These are phyloP conservation scores for Nomada ferruginata DNA, from an alignment of 2,888 invertebrate genomes.

Conservation along the genomic window DNA sequence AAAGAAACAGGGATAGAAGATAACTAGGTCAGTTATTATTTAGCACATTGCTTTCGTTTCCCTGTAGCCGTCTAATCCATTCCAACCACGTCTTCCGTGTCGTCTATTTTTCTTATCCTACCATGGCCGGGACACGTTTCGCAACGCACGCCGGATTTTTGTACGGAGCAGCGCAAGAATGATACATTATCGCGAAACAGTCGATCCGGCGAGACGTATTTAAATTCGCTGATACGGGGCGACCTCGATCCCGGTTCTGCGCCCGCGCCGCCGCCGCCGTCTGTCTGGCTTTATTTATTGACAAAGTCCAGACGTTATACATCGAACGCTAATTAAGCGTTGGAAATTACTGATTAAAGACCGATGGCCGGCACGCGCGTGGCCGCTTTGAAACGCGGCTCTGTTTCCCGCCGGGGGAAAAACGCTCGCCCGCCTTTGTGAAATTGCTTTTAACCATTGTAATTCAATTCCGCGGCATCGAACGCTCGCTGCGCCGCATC, in stretches of 20 bases:
- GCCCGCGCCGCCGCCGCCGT: neutral
- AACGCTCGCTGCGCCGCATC: neutral
- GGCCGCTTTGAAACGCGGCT: constrained; percentile 19
- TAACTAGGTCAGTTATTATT: too few species aligned
- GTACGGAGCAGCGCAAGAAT: constrained; percentile 13
- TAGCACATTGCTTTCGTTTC: too few species aligned
- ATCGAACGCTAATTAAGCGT: constrained; percentile 59
- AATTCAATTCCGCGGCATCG: constrained; percentile 30
- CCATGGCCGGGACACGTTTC: neutral
- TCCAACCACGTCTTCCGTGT: neutral
- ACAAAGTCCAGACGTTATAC: constrained; percentile 44
- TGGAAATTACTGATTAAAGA: constrained; percentile 59
- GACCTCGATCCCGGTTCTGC: constrained; percentile 40
- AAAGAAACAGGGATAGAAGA: too few species aligned
- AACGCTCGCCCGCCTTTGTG: constrained; percentile 28
- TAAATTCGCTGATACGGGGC: constrained; percentile 43
- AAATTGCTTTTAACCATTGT: constrained; percentile 44
- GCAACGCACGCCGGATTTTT: neutral
- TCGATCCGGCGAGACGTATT: constrained; percentile 44
- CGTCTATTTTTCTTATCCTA: neutral
- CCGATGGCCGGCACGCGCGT: constrained; percentile 36
- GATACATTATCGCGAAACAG: constrained; percentile 21
- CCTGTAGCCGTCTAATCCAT: too few species aligned
- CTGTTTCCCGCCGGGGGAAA: constrained; percentile 5
- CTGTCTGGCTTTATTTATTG: constrained; percentile 50